Base-by-base conservation (phyloP, 2,797 vertebrate genomes). In the Paramormyrops hopkinsi region DNA sequence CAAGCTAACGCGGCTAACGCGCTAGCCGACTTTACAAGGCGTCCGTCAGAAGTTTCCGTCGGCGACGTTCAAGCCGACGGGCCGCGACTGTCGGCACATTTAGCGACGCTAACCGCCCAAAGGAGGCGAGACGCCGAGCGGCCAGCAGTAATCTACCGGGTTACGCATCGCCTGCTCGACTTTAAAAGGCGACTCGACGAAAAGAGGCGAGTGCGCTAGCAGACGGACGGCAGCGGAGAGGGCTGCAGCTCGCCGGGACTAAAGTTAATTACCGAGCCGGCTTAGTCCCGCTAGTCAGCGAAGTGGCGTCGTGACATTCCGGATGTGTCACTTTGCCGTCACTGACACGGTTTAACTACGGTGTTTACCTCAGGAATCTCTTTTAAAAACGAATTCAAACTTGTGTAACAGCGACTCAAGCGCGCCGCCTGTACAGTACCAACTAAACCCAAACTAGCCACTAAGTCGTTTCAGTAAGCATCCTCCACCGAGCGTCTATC, bases 371-470 rank as follows among this genome's bases (percentile, higher is more conserved):
- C 37, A 29, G 14, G 85, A 19, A 59, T 19, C 17, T 17, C 3
- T 19, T 53, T 9, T 19, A 54, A 59, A 87, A 29, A 86, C 50
- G 29, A 8, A 56, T 33, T n/a, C 17, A n/a, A 87, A 41, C 33
- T 59, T 87, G 51, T 41, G 17, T 25, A 56, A 46, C n/a, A 82
- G 44, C 25, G 69, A 46, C 88, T 25, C 69, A 44, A 53, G 65
- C 65, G 73, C 73, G 88, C 88, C 88, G 88, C 73, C 73, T 83
- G 88, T 88, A 29, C 51, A 41, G 37, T 29, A 19, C 46, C 48
- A 56, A 56, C 51, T 87, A n/a, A 44, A 53, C 37, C 37, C 46
- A 85, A 85, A 85, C n/a, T 86, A 56, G 29, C 29, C 22, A 19
- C 7, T 29, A 56, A 86, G 85, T 56, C 14, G 12, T 41, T 11